phyloP scores from a whole-genome alignment of 2,113 vertebrate species.

The Callipepla californica region DNA sequence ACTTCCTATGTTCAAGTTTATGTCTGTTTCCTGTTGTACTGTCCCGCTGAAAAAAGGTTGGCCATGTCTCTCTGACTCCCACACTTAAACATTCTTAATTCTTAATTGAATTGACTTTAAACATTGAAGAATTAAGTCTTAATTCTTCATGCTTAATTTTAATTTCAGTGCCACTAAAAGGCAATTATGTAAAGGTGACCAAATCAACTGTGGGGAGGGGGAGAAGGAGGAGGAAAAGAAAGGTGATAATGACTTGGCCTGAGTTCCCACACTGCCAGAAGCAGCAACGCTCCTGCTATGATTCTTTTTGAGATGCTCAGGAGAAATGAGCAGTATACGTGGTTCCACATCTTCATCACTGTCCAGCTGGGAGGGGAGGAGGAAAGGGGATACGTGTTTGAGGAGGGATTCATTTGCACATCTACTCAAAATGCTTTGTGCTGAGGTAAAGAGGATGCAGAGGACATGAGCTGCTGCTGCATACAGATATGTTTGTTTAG shows the following conservation, averaged over 20 bases:
- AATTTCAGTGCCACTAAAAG: not conserved
- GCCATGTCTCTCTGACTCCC: no score
- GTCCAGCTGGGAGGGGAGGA: not conserved
- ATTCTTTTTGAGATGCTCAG: not conserved
- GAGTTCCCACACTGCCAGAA: not conserved
- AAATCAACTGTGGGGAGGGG: not conserved
- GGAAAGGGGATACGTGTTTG: not conserved
- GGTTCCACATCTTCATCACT: not conserved
- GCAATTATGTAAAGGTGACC: not conserved
- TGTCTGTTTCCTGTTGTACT: no score
- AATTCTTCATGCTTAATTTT: not conserved
- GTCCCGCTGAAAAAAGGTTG: no score
- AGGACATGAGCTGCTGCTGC: not conserved
- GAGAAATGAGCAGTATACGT: not conserved
- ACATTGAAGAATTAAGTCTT: no score
- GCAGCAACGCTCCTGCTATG: not conserved
- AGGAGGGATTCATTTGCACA: not conserved
- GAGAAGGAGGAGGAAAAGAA: not conserved
- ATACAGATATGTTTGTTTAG: conserved; percentile 38
- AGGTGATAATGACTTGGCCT: not conserved
- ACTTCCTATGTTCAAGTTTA: no score
- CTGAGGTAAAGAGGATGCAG: not conserved
- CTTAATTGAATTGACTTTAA: no score
- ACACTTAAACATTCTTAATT: no score
- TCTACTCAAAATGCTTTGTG: not conserved